Conservation (phyloP, 2,113 vertebrate genomes). For the Podarcis cretensis region DNA sequence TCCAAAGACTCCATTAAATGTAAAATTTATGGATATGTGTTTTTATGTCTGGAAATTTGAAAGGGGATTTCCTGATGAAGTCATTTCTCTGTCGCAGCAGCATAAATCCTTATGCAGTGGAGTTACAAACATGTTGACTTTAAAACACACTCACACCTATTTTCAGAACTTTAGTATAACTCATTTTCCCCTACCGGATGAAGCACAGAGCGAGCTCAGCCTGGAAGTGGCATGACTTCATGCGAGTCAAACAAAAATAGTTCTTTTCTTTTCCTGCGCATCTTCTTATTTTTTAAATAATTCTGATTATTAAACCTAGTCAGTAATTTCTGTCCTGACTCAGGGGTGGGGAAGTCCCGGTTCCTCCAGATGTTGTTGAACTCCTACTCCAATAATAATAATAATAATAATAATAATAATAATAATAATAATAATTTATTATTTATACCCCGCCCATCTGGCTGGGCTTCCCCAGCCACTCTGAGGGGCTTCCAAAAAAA, state of each 20-base stretch:
- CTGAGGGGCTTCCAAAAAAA: too few species aligned
- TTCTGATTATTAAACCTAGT: neutral
- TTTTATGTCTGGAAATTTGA: constrained; percentile 78
- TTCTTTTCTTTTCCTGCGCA: neutral
- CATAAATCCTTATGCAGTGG: constrained; percentile 57
- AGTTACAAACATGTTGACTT: constrained; percentile 70
- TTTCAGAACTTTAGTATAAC: constrained; percentile 62
- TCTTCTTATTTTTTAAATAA: neutral
- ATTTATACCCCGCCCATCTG: too few species aligned
- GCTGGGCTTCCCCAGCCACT: too few species aligned
- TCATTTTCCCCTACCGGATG: constrained; percentile 40
- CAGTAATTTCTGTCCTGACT: neutral
- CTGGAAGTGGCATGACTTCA: constrained; percentile 3
- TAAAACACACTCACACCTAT: constrained; percentile 32
- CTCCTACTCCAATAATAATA: too few species aligned
- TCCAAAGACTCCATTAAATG: constrained; percentile 79
- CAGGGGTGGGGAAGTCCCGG: too few species aligned
- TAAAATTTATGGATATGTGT: constrained; percentile 78
- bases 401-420: too few species aligned
- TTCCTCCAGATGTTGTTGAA: too few species aligned
- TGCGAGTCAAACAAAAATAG: neutral
- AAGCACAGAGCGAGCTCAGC: neutral
- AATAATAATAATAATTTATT: too few species aligned
- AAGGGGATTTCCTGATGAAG: constrained; percentile 84
- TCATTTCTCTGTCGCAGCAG: constrained; percentile 76